phyloP scores from a whole-genome alignment of 2,113 vertebrate genomes.

The Festucalex cinctus region DNA sequence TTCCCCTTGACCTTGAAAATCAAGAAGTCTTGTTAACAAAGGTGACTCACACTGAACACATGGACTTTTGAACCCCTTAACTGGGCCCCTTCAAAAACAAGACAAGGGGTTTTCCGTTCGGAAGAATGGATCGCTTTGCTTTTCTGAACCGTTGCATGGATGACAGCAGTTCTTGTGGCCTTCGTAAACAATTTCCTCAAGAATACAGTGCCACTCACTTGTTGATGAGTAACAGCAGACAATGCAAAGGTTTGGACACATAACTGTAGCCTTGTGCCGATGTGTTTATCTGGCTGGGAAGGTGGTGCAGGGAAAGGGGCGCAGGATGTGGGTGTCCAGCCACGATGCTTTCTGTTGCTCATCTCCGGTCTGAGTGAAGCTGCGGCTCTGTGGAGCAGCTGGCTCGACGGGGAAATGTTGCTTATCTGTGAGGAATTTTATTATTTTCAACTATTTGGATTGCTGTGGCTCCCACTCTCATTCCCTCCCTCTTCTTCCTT shows the following conservation, averaged over 20 bases:
- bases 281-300: slow-evolving; percentile 20
- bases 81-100: not conserved
- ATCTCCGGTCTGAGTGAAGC: slow-evolving; percentile 14
- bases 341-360: not conserved
- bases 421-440: slow-evolving; percentile 68
- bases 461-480: slow-evolving; percentile 32
- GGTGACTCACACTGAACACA: not conserved
- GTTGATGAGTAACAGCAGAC: not conserved
- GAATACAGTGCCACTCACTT: not conserved
- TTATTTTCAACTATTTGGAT: slow-evolving; percentile 65
- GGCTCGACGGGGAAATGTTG: slow-evolving; percentile 51
- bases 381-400: slow-evolving; percentile 18
- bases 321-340: slow-evolving; percentile 11
- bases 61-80: not conserved
- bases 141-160: not conserved
- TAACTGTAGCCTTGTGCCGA: not conserved
- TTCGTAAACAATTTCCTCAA: not conserved
- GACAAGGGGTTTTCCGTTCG: not conserved
- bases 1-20: not conserved
- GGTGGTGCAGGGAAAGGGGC: slow-evolving; percentile 14
- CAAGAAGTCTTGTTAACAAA: not conserved
- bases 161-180: not conserved
- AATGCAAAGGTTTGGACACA: not conserved
- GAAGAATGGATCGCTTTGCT: not conserved
- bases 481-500: slow-evolving; percentile 53